Evolutionary conservation across 2,113 vertebrate species (phyloP), one percentile per base, ranked within the genome.

Genomic region (Epinephelus moara): DNA sequence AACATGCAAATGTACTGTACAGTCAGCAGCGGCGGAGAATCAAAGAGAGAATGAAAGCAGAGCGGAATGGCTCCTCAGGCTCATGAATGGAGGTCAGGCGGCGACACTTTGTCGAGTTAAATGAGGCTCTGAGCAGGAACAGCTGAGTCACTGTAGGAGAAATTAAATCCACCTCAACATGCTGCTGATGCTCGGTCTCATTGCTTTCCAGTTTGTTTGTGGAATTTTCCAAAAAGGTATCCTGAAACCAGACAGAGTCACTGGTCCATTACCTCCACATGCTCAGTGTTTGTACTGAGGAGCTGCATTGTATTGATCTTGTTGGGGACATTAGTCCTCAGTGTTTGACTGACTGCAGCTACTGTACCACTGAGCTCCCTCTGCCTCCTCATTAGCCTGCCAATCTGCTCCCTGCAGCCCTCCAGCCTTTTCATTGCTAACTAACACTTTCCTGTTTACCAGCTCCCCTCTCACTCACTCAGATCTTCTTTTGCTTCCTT

Each of bases 1-100:
- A 53, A 80, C 73, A 64, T 71, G 82, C 62, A 81, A 59, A 82
- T 64, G 80, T 50, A 70, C 42, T 66, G 70, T 62, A 82, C 25
- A 13, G 57, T 27, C 42, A 75, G 70, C 30, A 2, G 23, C 15
- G 62, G 59, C 53, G 37, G 40, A 53, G 64, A 90, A 86, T 89
- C 86, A 90, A 88, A 76, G 52, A 21, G 55, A 13, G 55, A 61
- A n/a, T 1, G 33, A 73, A 69, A 83, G 68, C 59, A 8, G 56
- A 68, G 72, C 72, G 11, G 45, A 70, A 15, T 25, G 30, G 1
- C 7, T 75, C 67, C 45, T 69, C 30, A 0, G 70, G 53, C 42
- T 37, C 10, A 0, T 4, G 60, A 42, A 49, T 3, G 61, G 25
- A 64, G 83, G 73, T 77, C 72, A 42, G 81, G 60, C 53, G 1